Evolutionary conservation across 1,140 invertebrate genomes (phyloP), one percentile per base, ranked within the genome.

Genomic region (Atta colombica): DNA sequence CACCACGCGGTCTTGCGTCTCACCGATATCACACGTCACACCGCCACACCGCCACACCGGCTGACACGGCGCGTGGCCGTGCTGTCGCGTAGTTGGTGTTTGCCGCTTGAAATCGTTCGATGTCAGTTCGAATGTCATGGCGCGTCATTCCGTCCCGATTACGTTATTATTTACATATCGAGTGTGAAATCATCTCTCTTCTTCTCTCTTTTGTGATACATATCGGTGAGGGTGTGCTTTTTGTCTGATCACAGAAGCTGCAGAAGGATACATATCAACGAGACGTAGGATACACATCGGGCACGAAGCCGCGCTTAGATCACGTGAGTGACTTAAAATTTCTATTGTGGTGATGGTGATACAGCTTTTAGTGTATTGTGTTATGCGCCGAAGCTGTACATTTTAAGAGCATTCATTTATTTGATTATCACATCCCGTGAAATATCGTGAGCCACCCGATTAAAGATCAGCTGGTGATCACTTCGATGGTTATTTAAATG

Each of bases 231-330:
- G 55, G 72, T 72, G 66, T 16, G 28, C 12, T 35, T 53, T 49
- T 45, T 71, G 55, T 77, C 66, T 49, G 53, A 61, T 18, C 7
- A 4, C 18, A 25, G 18, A 31, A 4, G 39, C 7, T 51, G 14
- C 3, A 35, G 21, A 85, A 35, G 16, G n/a, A 82, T 65, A 72
- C 88, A 77, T 89, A 90, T 90, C 87, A 77, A n/a, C 28, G 5
- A n/a, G 21, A 45, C 49, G 51, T 39, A 49, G 21, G 51, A 77
- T 74, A 55, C n/a, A 25, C 61, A 45, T 60, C 66, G 35, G 39
- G 69, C 77, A 35, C 35, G 35, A 55, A 53, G 72, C 60, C 53
- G 85, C 60, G 74, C 12, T 60, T 49, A 25, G 2, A 77, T 90
- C 88, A 85, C 55, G 89, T 89, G 51, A 88, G 71, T 18, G 6